Evolutionary conservation across 2,888 invertebrate species (phyloP), one percentile per base, ranked within the genome.

Genomic region (Cryptops parisi): DNA sequence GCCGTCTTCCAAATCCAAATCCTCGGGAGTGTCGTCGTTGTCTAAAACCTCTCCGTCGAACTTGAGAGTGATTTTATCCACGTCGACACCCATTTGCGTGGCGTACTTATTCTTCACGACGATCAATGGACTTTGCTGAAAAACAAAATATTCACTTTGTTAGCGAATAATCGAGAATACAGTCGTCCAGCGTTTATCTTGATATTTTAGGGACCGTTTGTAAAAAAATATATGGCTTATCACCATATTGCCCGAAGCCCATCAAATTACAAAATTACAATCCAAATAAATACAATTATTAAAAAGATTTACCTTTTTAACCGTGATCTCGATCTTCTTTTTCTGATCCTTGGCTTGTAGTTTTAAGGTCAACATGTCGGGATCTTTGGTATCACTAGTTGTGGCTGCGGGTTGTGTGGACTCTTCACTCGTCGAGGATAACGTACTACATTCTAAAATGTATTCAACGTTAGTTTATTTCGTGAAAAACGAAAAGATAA

Each of bases 1-100:
- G 0, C 72, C 77, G 0, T 73, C 74, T 59, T 76, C 76, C 1
- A 77, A 57, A 1, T 73, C 76, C 26, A 76, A 58, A 1, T 70
- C 70, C 6, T 61, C 58, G 0, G 74, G 64, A 0, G 75, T 75
- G 6, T 52, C 62, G 52, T 60, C 64, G 66, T 71, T 67, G 60
- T 67, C 60, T 41, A 76, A 60, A n/a, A 63, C 52, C 58, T 76
- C 75, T 1, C 76, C 77, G 62, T 77, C 77, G 63, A 76, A 76
- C 55, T 68, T 67, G 61, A 77, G 76, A 41, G 67, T 70, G 4
- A 77, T 61, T 48, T 65, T 70, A 0, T 67, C 64, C 2, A 73
- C 17, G 0, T 70, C 64, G n/a, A 64, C 58, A 39, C 73, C 70
- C 4, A 72, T 64, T 57, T 72, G 67, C 56, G 74, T 73, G 0